phyloP scores from a whole-genome alignment of 2,113 vertebrate genomes.

The Perca schrenkii region DNA sequence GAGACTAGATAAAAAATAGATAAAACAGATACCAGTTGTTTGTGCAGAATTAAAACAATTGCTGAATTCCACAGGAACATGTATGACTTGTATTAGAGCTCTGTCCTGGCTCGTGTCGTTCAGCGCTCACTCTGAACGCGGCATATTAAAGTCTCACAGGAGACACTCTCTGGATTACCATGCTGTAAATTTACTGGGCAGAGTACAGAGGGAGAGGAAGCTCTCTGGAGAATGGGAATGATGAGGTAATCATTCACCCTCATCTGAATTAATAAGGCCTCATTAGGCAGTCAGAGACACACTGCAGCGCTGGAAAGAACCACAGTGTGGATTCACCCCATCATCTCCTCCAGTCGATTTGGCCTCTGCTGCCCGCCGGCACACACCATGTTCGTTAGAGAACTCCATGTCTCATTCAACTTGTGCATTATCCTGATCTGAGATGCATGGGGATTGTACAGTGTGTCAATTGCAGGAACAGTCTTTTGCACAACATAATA shows the following conservation, averaged over 20 bases:
- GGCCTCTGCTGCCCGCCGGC: conserved; percentile 56
- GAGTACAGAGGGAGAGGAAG: conserved; percentile 56
- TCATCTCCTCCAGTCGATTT: conserved; percentile 51
- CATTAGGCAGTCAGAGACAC: conserved; percentile 80
- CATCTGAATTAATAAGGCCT: conserved; percentile 85
- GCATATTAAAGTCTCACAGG: conserved; percentile 49
- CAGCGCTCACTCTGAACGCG: conserved; percentile 8
- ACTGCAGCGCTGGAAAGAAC: conserved; percentile 66
- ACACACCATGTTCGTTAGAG: conserved; percentile 51
- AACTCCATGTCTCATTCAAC: conserved; percentile 41
- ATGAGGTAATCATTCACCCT: conserved; percentile 85
- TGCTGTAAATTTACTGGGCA: conserved; percentile 70
- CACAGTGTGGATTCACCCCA: conserved; percentile 64
- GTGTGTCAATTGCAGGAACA: neutral
- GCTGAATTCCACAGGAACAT: conserved; percentile 50
- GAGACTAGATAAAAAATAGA: conserved; percentile 68
- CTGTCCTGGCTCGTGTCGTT: conserved; percentile 21
- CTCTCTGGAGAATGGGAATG: conserved; percentile 80
- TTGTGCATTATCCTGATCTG: conserved; percentile 36
- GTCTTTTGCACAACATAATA: conserved; percentile 15
- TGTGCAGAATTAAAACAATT: conserved; percentile 64
- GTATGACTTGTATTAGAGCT: conserved; percentile 51
- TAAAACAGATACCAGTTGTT: conserved; percentile 65
- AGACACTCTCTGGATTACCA: conserved; percentile 51
- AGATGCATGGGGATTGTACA: conserved; percentile 37